Conservation (phyloP, 1,140 invertebrate genomes). For the Hycleus cichorii region DNA sequence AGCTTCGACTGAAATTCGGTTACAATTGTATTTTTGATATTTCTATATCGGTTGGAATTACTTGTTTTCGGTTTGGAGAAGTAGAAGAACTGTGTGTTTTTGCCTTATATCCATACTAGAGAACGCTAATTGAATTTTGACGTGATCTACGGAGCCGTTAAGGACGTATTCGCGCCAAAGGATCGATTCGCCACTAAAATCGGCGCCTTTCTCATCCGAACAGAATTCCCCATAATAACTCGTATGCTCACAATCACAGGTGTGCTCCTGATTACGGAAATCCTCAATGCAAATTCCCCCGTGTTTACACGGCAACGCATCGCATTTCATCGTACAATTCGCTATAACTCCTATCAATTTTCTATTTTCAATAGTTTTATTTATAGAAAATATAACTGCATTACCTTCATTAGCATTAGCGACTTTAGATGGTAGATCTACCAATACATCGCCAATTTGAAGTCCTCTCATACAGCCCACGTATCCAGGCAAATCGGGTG, state of each 20-base stretch:
- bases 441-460: slow-evolving; percentile 71
- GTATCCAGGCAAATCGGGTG: slow-evolving; percentile 60
- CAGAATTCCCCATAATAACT: slow-evolving; percentile 78
- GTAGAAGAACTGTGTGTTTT: slow-evolving; percentile 64
- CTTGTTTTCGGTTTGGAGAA: slow-evolving; percentile 77
- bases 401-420: slow-evolving; percentile 62
- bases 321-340: slow-evolving; percentile 84
- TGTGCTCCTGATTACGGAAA: slow-evolving; percentile 73
- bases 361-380: neutral
- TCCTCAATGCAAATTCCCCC: slow-evolving; percentile 82
- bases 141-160: slow-evolving; percentile 59
- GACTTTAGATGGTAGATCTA: slow-evolving; percentile 67
- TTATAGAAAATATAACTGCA: neutral
- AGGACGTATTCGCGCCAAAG: slow-evolving; percentile 68
- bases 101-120: slow-evolving; percentile 69
- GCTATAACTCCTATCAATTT: slow-evolving; percentile 56
- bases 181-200: slow-evolving; percentile 79
- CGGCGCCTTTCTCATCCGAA: slow-evolving; percentile 74
- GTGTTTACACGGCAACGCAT: slow-evolving; percentile 78
- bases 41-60: slow-evolving; percentile 38
- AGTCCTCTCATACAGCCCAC: slow-evolving; percentile 84
- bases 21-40: neutral
- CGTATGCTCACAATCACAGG: slow-evolving; percentile 81
- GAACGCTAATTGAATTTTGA: slow-evolving; percentile 75
- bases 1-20: slow-evolving; percentile 55